These are phyloP conservation scores for Propithecus perrieri DNA, from an alignment of 2,797 vertebrate genomes.

Conservation along the genomic window DNA sequence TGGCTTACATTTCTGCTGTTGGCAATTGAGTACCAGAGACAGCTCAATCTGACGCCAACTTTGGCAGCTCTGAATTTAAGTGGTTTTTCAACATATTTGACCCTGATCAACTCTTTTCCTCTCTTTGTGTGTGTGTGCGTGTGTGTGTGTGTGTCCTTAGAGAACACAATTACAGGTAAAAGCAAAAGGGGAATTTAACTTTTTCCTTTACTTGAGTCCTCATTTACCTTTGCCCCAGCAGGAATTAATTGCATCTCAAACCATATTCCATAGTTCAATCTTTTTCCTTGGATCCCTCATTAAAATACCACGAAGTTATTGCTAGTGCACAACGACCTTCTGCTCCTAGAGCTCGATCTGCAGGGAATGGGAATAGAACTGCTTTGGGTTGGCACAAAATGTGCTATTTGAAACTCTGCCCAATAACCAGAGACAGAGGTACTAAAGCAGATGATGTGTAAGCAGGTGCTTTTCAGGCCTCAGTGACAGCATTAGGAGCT, in stretches of 20 bases:
- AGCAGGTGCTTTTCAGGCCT: slow-evolving; percentile 71
- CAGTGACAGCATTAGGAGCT: slow-evolving; percentile 39
- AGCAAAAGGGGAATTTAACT: background rate
- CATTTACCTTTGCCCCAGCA: background rate
- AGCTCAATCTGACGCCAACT: background rate
- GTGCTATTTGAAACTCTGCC: background rate
- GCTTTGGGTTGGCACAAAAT: slow-evolving; percentile 48
- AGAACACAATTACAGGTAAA: background rate
- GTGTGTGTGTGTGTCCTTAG: background rate
- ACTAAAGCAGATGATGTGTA: slow-evolving; percentile 60
- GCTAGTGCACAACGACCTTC: slow-evolving; percentile 16
- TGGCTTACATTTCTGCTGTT: slow-evolving; percentile 39
- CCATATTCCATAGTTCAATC: background rate
- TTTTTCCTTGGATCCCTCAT: background rate
- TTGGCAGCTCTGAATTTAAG: slow-evolving; percentile 23
- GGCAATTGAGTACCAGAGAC: background rate
- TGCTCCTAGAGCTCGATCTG: slow-evolving; percentile 29
- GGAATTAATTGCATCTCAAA: slow-evolving; percentile 27
- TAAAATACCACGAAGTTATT: background rate
- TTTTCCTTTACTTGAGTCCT: background rate
- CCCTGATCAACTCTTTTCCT: background rate
- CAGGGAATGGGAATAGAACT: background rate
- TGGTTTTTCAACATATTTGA: slow-evolving; percentile 38
- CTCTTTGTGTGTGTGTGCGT: background rate
- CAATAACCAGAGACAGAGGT: background rate